Conservation (phyloP, 1,140 invertebrate species). For the Magallana angulata region DNA sequence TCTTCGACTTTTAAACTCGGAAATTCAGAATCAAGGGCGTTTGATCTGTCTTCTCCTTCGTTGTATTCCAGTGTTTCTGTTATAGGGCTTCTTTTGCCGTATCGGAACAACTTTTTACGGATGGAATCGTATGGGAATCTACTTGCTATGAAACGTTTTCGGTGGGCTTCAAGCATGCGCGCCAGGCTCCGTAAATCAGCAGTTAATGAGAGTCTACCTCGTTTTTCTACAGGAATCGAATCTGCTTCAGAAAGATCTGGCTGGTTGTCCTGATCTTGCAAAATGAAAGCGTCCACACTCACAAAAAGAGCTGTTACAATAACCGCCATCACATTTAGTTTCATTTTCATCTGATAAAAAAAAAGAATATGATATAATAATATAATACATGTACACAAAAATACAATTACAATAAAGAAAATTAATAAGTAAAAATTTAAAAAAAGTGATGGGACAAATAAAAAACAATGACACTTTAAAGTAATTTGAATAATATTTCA, state of each 20-base stretch:
- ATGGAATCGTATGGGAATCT: slow-evolving; percentile 8
- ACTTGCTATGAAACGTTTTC: background rate
- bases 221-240: slow-evolving; percentile 28
- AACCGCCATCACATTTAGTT: background rate
- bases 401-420: background rate
- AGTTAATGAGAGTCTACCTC: slow-evolving; percentile 46
- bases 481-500: background rate
- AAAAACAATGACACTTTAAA: background rate
- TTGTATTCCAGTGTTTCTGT: background rate
- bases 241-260: background rate
- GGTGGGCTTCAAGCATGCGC: slow-evolving; percentile 47
- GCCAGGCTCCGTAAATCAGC: slow-evolving; percentile 51
- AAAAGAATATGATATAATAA: no score
- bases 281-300: background rate
- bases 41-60: background rate
- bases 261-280: background rate
- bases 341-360: background rate
- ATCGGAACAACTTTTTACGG: slow-evolving; percentile 39
- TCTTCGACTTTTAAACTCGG: background rate
- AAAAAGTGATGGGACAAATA: background rate
- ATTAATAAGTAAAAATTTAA: background rate
- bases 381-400: background rate
- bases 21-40: background rate
- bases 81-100: slow-evolving; percentile 38
- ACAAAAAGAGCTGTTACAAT: background rate